Conservation (phyloP, 2,888 invertebrate genomes). For the Agrilus biguttatus region DNA sequence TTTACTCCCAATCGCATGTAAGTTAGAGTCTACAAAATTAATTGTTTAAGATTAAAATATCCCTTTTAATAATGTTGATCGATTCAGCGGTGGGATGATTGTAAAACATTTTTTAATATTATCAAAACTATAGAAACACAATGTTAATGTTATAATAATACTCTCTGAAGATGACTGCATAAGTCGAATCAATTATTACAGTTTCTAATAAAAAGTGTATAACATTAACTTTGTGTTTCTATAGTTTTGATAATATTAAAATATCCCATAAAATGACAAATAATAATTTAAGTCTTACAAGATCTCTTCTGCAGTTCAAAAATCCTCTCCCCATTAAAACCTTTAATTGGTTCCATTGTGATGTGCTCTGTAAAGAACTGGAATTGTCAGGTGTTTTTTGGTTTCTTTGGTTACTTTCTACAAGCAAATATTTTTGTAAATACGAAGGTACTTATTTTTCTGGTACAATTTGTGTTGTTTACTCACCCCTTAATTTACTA, state of each 20-base stretch:
- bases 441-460: not conserved
- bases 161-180: too few relatives aligned
- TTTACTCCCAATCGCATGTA: slow-evolving; percentile 63
- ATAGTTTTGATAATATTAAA: too few relatives aligned
- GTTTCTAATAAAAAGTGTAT: too few relatives aligned
- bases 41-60: not conserved
- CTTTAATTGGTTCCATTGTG: slow-evolving; percentile 52
- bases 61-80: too few relatives aligned
- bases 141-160: too few relatives aligned
- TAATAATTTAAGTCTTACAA: slow-evolving; percentile 31
- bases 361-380: slow-evolving; percentile 47
- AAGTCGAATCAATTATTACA: too few relatives aligned
- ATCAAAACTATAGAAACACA: too few relatives aligned
- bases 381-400: slow-evolving; percentile 28
- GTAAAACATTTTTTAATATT: too few relatives aligned
- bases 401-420: slow-evolving; percentile 17
- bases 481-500: slow-evolving; percentile 36
- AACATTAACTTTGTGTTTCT: too few relatives aligned
- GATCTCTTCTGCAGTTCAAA: slow-evolving; percentile 59
- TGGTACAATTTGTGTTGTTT: not conserved
- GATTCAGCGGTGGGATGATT: too few relatives aligned
- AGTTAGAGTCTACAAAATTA: slow-evolving; percentile 45
- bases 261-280: not conserved
- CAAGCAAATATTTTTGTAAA: not conserved
- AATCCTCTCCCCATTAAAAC: slow-evolving; percentile 58